Percentiles rank a stretch among this genome's conserved stretches.
Evolutionary conservation across 2,797 vertebrate species (phyloP).

Genomic region (Oryzias sinensis): DNA sequence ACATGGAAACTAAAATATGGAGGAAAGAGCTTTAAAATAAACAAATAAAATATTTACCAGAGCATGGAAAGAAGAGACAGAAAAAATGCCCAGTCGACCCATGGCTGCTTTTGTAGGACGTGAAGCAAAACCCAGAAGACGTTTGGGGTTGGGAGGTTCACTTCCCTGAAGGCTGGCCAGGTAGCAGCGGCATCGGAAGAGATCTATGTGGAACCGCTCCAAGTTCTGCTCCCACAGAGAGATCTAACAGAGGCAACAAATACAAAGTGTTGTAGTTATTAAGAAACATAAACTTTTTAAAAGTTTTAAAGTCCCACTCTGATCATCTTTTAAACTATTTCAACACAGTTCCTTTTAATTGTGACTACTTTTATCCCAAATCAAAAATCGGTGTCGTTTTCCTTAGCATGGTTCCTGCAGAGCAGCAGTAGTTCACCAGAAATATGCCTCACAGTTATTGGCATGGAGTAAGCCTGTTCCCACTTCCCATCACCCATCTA

Average conservation of each 20-base stretch:
- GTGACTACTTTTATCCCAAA: too few species aligned
- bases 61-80: constrained; percentile 92
- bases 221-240: constrained; percentile 96
- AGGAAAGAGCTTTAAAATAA: not conserved
- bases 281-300: too few species aligned
- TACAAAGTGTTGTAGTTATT: not conserved
- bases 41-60: constrained; percentile 75
- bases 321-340: too few species aligned
- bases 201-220: constrained; percentile 92
- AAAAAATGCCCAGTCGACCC: constrained; percentile 89
- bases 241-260: constrained; percentile 74
- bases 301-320: too few species aligned
- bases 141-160: constrained; percentile 92
- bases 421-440: too few species aligned
- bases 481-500: too few species aligned
- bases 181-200: constrained; percentile 90
- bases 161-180: constrained; percentile 91
- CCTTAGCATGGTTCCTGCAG: too few species aligned
- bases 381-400: too few species aligned
- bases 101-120: constrained; percentile 87
- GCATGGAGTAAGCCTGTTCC: too few species aligned
- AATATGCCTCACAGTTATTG: too few species aligned
- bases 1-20: not conserved
- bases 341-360: too few species aligned
- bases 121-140: constrained; percentile 86